Evolutionary conservation across 2,888 invertebrate genomes (phyloP), one percentile per base, ranked within the genome.

Genomic region (Drosophila tripunctata): DNA sequence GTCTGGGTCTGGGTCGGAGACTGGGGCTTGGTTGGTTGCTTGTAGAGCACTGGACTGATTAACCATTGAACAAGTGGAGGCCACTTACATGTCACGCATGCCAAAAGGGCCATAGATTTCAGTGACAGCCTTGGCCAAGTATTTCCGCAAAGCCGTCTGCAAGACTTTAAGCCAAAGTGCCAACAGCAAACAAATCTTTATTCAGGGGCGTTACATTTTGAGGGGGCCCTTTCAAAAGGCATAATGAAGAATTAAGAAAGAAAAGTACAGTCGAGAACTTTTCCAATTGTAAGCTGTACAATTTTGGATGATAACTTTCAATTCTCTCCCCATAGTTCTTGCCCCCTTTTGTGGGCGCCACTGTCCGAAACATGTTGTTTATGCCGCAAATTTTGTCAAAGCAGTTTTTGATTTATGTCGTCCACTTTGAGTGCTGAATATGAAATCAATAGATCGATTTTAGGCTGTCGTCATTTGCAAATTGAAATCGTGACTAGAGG

Each of bases 401-500:
- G 30, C 58, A 54, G 66, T 68, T 84, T 84, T 87, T 84, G 83
- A 84, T 84, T 84, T 84, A 84, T 87, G 88, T 74, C 68, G 77
- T 82, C 77, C 83, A 79, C 79, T 82, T 54, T 68, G 74, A 85
- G 83, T 71, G 86, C 83, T 85, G 83, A 84, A 84, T 84, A 79
- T 84, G 86, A 78, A 84, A 84, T 84, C 86, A 72, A 85, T 85
- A 87, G 82, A 71, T 82, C 87, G 82, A 75, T 81, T 81, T 72
- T 77, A 56, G 71, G 69, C 67, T 62, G 67, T 75, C 63, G 67
- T 52, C 56, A 62, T 66, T 79, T 78, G 67, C 88, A 88, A 89
- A 88, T 89, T 84, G 78, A 74, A 78, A 78, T 89, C 88, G 88
- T 89, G 88, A 89, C 87, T 79, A 69, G 80, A 57, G 55, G 89